Evolutionary conservation across 2,797 vertebrate genomes (phyloP), one percentile per base, ranked within the genome.

Genomic region (Lutra lutra): DNA sequence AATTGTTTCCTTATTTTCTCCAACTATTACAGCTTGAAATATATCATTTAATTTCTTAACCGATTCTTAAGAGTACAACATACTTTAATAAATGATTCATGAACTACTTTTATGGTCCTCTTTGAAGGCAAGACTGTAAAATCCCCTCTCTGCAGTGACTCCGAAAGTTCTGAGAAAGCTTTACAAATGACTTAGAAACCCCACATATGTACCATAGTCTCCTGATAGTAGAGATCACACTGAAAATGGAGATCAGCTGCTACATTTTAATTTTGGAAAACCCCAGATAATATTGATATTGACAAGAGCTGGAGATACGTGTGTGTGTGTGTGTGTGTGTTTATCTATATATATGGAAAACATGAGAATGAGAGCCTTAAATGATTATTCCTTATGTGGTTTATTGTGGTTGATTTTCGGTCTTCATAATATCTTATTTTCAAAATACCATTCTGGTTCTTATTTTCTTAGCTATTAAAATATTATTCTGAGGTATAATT

Each of bases 261-360:
- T 85, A 90, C 29, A 87, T 89, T 94, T 95, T 43, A 92, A 93
- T 93, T 97, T 86, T 62, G 73, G 51, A 92, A 83, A 92, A 73
- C 51, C n/a, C 54, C 46, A 84, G 13, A 91, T 83, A 92, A 60
- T 96, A 89, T 54, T 96, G 62, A 60, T 96, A 87, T 56, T 95
- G 75, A 38, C 51, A 94, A 93, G 48, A 48, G 23, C 94, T 86
- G 80, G 20, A 40, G 48, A 12, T 58, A 5, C 46, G 8, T 84
- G 15, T n/a, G 6, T 68, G 2, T 51, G 29, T 43, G 5, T 40
- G 40, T 43, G 40, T 43, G 40, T 43, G 40, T 43, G 40, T 29
- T 23, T 64, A 27, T 48, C 29, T 64, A 6, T 89, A 8, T 35
- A 17, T 18, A 94, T 72, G 66, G 79, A 51, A 94, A 68, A 80